Evolutionary conservation across 2,888 invertebrate species (phyloP), one percentile per base, ranked within the genome.

Genomic region (Pardosa pseudoannulata): DNA sequence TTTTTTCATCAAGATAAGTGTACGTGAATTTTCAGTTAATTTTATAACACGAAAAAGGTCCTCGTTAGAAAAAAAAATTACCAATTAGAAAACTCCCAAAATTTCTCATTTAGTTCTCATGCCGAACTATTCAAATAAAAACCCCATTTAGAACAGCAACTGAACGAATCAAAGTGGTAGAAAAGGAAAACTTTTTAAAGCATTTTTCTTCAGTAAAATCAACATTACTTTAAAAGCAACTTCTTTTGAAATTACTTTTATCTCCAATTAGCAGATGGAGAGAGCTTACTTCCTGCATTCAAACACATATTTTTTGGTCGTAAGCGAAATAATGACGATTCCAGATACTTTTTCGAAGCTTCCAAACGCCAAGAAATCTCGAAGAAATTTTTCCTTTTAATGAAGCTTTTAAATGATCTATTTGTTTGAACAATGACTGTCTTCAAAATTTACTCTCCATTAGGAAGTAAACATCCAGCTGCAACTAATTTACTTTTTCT

Each of bases 321-420:
- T 46, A 16, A 46, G 2, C 16, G 16, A 46, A 46, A 46, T n/a
- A 46, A 16, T n/a, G 5, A 7, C 36, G 6, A 36, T 11, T n/a
- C 36, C 6, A 36, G 36, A 36, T 36, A 36, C 6, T 36, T 36
- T 46, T 46, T 16, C 2, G 13, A 5, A 16, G 6, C 9, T 46
- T 46, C 41, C 2, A n/a, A 46, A 13, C 16, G 2, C 41, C 41
- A n/a, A 46, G 41, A 46, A 46, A 46, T 2, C 41, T 9, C n/a
- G 41, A 46, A 16, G n/a, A 46, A 46, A 46, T 16, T 16, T 46
- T n/a, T 46, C 16, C 41, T 13, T n/a, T 46, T 46, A 46, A 46
- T 46, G 41, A 46, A 46, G 41, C 16, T 46, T 46, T 46, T 46
- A 46, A 46, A n/a, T 46, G 41, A 46, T 46, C 41, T 46, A 46